phyloP scores from a whole-genome alignment of 1,140 invertebrate species.

The Carposina sasakii region DNA sequence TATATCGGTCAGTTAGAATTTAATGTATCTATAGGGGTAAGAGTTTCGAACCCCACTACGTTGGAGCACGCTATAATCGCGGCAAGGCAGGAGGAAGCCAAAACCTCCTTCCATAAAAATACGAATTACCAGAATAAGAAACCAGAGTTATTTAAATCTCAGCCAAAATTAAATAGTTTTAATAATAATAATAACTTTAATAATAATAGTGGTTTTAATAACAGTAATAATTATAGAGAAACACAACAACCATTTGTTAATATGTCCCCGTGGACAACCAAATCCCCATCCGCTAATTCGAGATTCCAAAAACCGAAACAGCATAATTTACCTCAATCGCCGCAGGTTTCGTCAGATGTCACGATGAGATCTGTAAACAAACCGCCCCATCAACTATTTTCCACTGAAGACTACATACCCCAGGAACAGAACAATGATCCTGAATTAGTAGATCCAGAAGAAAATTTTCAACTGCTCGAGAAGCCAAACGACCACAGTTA shows the following conservation, averaged over 20 bases:
- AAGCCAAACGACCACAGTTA: background rate
- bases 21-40: constrained; percentile 16
- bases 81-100: constrained; percentile 18
- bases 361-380: constrained; percentile 19
- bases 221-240: background rate
- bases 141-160: background rate
- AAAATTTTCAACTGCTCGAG: constrained; percentile 12
- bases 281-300: constrained; percentile 3
- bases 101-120: background rate
- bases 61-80: constrained; percentile 11
- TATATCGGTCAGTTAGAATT: constrained; percentile 19
- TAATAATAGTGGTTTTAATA: background rate
- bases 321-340: background rate
- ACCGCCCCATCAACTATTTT: constrained; percentile 8
- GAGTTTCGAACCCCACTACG: constrained; percentile 15
- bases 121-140: background rate
- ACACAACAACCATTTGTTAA: background rate
- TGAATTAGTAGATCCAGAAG: background rate
- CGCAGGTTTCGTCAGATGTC: constrained; percentile 10
- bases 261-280: constrained; percentile 4
- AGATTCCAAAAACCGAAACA: no score
- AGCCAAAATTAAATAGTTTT: background rate
- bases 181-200: background rate
- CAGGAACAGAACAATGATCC: background rate
- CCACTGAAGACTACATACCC: constrained; percentile 3